Evolutionary conservation across 1,140 invertebrate genomes (phyloP), one percentile per base, ranked within the genome.

Genomic region (Atta colombica): DNA sequence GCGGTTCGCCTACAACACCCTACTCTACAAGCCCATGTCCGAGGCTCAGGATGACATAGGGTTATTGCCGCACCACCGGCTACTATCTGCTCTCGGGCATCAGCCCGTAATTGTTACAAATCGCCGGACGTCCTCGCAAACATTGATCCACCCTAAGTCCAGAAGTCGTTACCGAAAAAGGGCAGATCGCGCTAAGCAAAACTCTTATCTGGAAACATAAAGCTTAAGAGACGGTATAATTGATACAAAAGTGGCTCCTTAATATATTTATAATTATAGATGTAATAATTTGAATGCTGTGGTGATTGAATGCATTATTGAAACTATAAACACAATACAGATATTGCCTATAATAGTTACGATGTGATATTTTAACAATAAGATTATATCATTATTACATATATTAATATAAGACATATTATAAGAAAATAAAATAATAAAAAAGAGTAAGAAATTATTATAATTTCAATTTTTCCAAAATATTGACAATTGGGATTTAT

Each of bases 61-160:
- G 91, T 92, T 92, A 92, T 91, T 88, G 91, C 91, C 77, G 55
- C 68, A 77, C 78, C 87, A 87, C 84, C 58, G 65, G 77, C 75
- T 74, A 82, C 80, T 85, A 86, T 90, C 89, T 82, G 85, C 68
- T 87, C 58, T 86, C 71, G 60, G 75, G 71, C 87, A 88, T 89
- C 89, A 65, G 80, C 68, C 86, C 81, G 84, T 92, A 92, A 92
- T 92, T 92, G 92, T 91, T 91, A 92, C 91, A 91, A 92, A 92
- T 92, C 87, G 91, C 72, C 86, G 51, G 71, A 77, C 65, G 66
- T 68, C 31, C 78, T 85, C 72, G 91, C 78, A 84, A 84, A 91
- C 87, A 87, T 89, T 90, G 87, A 91, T 90, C 88, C 63, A n/a
- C 35, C 35, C 61, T 28, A 72, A 60, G 39, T 71, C 69, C 51